phyloP scores from a whole-genome alignment of 2,113 vertebrate genomes.

The Chionis minor region DNA sequence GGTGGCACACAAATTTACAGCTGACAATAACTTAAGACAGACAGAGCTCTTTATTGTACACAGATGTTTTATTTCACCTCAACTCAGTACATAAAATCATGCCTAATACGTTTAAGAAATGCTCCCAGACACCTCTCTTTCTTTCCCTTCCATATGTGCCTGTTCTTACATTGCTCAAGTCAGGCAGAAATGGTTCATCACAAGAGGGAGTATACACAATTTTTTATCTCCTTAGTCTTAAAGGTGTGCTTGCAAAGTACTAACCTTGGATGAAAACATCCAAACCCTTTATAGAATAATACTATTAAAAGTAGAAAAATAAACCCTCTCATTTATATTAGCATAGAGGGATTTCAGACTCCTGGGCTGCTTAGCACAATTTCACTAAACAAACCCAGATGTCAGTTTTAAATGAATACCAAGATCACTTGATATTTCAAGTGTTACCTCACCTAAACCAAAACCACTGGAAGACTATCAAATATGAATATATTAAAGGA shows the following conservation, averaged over 20 bases:
- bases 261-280: background rate
- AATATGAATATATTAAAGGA: background rate
- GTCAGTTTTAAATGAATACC: background rate
- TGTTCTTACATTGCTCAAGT: background rate
- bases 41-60: slow-evolving; percentile 17
- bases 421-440: background rate
- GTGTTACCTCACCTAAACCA: background rate
- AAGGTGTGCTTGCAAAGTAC: background rate
- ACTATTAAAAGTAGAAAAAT: background rate
- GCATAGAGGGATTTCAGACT: background rate
- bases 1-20: background rate
- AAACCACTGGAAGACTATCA: background rate
- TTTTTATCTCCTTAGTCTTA: background rate
- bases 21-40: slow-evolving; percentile 27
- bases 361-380: background rate
- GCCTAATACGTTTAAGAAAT: background rate
- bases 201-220: background rate
- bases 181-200: background rate
- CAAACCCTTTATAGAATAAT: background rate
- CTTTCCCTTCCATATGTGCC: background rate
- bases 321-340: background rate
- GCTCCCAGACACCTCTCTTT: background rate
- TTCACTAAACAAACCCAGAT: background rate
- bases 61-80: slow-evolving; percentile 38
- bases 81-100: background rate